Evolutionary conservation across 2,888 invertebrate genomes (phyloP), one percentile per base, ranked within the genome.

Genomic region (Diplolepis rosae): DNA sequence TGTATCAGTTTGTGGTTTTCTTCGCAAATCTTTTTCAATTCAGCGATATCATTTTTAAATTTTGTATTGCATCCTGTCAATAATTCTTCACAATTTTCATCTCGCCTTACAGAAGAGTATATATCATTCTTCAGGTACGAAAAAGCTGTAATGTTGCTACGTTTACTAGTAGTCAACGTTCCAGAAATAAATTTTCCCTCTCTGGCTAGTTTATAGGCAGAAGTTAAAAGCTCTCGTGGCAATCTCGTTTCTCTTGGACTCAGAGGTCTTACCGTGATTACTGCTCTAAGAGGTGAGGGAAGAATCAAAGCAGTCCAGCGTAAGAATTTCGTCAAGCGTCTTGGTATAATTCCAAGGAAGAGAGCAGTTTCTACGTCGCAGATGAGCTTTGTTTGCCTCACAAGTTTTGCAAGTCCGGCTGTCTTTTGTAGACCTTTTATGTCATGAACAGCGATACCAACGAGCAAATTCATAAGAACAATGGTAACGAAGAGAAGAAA

Each of bases 371-470:
- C 96, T 89, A 96, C 94, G 84, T 95, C 95, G 1, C 95, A 95
- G 75, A 96, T 95, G n/a, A 96, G 88, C 89, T 96, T 95, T 0
- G 96, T 96, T 88, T 96, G 95, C 13, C 95, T 91, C 9, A 96
- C 95, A 6, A 96, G 90, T 83, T 95, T 95, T 0, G 95, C 95
- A 0, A 96, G 90, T 0, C 95, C 95, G 0, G 96, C 96, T 0
- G 95, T 95, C 90, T 95, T 95, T 79, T 95, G 93, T 13, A 96
- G 89, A 0, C 95, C 95, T 85, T 95, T 95, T 71, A 96, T 96
- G 84, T 96, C 96, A 81, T 96, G 95, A 3, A 96, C 96, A 0
- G 96, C 96, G 78, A 96, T 96, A 86, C 96, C 96, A 15, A 96
- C 95, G 0, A 96, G 90, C 0, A 96, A 89, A 89, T 96, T 96